Percentiles rank a stretch among this genome's conserved stretches.
Evolutionary conservation across 2,113 vertebrate genomes (phyloP).

Genomic region (Corythoichthys haematopterus): DNA sequence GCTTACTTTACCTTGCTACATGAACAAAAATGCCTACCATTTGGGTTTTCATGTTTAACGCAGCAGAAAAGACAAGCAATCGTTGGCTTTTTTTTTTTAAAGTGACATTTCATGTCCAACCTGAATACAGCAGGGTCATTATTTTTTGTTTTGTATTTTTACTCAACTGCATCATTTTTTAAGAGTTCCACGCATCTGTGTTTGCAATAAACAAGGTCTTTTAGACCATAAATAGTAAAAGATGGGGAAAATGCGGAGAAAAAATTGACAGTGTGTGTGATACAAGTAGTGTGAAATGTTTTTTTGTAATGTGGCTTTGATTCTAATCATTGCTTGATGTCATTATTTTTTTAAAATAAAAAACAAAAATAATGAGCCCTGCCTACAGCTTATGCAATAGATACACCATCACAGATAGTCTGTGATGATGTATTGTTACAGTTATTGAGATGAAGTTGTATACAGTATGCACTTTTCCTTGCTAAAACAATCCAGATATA

Average conservation of each 20-base stretch:
- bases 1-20: constrained; percentile 39
- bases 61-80: constrained; percentile 7
- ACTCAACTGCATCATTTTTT: neutral
- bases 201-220: neutral
- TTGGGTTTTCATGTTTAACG: constrained; percentile 25
- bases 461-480: constrained; percentile 45
- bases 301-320: constrained; percentile 15
- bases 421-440: neutral
- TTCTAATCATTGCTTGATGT: constrained; percentile 3
- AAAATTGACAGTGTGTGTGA: neutral
- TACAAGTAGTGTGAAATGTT: neutral
- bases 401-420: neutral
- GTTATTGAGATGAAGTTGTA: constrained; percentile 4
- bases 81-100: constrained; percentile 1
- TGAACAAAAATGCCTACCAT: constrained; percentile 26
- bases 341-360: constrained; percentile 12
- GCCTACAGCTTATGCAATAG: constrained; percentile 13
- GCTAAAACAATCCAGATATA: constrained; percentile 56
- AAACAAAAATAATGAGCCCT: constrained; percentile 40
- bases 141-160: constrained; percentile 17
- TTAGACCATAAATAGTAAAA: neutral
- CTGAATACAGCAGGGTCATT: neutral
- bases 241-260: neutral
- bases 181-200: neutral
- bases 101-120: neutral